Evolutionary conservation across 2,113 vertebrate species (phyloP).

Genomic region (Athene noctua): DNA sequence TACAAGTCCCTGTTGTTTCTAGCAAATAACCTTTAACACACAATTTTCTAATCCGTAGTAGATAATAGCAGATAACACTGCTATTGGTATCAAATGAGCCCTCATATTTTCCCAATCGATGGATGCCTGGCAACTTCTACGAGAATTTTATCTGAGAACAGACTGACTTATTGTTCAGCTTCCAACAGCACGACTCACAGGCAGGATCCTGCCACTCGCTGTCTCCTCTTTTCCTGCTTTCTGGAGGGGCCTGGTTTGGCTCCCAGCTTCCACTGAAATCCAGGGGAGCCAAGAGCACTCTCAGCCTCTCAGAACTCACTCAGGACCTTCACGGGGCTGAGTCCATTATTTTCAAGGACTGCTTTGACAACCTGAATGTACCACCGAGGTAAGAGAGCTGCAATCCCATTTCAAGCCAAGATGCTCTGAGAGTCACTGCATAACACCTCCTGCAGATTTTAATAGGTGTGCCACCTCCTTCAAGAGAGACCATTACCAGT

Average conservation of each 20-base stretch:
- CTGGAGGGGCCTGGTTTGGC: not conserved
- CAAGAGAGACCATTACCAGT: not conserved
- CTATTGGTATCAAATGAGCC: not conserved
- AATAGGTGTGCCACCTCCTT: not conserved
- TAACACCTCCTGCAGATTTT: not conserved
- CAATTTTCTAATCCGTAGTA: not conserved
- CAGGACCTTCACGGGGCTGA: not conserved
- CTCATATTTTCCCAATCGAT: not conserved
- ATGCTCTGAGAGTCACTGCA: not conserved
- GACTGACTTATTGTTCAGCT: slow-evolving; percentile 12
- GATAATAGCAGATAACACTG: slow-evolving; percentile 1
- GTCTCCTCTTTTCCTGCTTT: not conserved
- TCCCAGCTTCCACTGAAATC: not conserved
- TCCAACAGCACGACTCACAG: not conserved
- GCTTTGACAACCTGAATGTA: not conserved
- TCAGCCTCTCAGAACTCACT: not conserved
- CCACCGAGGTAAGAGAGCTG: not conserved
- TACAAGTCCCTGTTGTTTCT: not conserved
- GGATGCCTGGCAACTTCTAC: not conserved
- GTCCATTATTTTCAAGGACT: not conserved
- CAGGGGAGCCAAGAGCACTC: not conserved
- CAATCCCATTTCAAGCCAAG: not conserved
- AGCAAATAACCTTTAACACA: slow-evolving; percentile 46
- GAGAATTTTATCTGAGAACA: slow-evolving; percentile 16
- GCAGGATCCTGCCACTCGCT: accelerated